Evolutionary conservation across 2,888 invertebrate genomes (phyloP), one percentile per base, ranked within the genome.

Genomic region (Tuta absoluta): DNA sequence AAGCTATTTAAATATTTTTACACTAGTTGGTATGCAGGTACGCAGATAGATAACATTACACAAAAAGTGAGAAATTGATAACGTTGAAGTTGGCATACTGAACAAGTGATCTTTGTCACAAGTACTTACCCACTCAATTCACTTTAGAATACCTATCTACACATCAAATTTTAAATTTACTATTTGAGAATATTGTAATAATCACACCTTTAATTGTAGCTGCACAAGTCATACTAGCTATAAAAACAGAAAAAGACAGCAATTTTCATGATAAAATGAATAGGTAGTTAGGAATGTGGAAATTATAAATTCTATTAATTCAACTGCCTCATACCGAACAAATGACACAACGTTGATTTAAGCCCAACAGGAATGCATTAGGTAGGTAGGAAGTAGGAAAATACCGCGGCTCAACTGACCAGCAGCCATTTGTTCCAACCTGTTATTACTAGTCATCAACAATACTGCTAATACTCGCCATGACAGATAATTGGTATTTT

Each of bases 391-490:
- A 65, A 68, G 65, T 66, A 69, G 69, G 68, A 71, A 71, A 71
- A 68, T 68, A 69, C 66, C 69, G 65, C 66, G 67, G 66, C 65
- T 69, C 68, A 67, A 66, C 45, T 48, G 67, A 65, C 67, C 63
- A 53, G 62, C 62, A 68, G 65, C 68, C 71, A 69, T 69, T 71
- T 68, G 69, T 68, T 65, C 62, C 67, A 78, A 77, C 77, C 75
- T 75, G 69, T 78, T 73, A 80, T 82, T 81, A 81, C 68, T 66
- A 65, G 71, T 74, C 75, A 79, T 79, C 74, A 79, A 75, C 74
- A 74, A 73, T 75, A 68, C 69, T 62, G 65, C 72, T 73, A 71
- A 72, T 73, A 66, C 71, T 67, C 65, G 68, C 66, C 67, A 68
- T 70, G 68, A 74, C 71, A 75, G 69, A 74, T 76, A 76, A 76